A percentile compares a stretch with the other conserved stretches of the same genome.
phyloP scores from a whole-genome alignment of 2,113 vertebrate species.

The Pontoporia blainvillei region DNA sequence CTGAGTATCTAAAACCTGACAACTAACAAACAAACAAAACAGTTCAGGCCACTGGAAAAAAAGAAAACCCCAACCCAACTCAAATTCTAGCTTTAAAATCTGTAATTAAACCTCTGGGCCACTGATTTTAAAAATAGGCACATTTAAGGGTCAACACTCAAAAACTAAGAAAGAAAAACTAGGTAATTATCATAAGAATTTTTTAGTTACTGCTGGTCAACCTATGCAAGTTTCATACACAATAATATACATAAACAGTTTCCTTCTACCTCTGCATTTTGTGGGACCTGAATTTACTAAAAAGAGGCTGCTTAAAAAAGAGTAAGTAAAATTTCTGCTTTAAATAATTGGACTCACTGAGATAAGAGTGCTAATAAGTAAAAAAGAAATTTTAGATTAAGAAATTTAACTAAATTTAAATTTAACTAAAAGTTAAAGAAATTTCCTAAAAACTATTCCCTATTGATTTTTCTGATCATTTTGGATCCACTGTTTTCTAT shows the following conservation, averaged over 20 bases:
- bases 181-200: background rate
- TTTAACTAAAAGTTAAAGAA: background rate
- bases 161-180: background rate
- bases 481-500: background rate
- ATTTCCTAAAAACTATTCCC: background rate
- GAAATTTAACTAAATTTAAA: too few relatives aligned
- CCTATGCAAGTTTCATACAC: background rate
- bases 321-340: background rate
- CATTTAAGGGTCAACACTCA: background rate
- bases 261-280: background rate
- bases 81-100: slow-evolving; percentile 17
- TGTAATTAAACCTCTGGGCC: background rate
- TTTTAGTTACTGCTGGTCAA: slow-evolving; percentile 41
- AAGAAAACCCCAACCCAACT: background rate
- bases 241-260: background rate
- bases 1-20: background rate
- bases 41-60: background rate
- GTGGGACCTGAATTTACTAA: background rate
- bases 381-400: too few relatives aligned
- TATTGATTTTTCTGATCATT: background rate
- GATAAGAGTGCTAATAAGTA: background rate
- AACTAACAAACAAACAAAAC: background rate
- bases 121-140: background rate
- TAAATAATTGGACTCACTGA: slow-evolving; percentile 15
- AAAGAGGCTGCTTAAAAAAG: background rate